Evolutionary conservation across 2,888 invertebrate species (phyloP).

Genomic region (Chaitophorus viminalis): DNA sequence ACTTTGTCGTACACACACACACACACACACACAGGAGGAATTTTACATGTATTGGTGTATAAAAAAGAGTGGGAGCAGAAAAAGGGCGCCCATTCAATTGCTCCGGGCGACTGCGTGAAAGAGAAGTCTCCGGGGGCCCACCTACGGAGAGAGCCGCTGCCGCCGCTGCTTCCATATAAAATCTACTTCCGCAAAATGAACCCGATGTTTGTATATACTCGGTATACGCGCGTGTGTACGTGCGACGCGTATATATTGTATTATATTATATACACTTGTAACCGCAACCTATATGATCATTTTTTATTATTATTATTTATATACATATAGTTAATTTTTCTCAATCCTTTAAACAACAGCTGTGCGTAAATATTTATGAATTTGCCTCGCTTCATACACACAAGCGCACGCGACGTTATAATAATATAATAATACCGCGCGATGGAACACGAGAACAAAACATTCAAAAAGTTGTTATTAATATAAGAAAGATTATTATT

Average conservation of each 20-base stretch:
- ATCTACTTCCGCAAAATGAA: slow-evolving; percentile 23
- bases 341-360: too few species aligned
- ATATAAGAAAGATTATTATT: too few species aligned
- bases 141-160: slow-evolving; percentile 33
- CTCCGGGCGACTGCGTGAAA: slow-evolving; percentile 34
- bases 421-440: not conserved
- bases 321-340: not conserved
- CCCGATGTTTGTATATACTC: not conserved
- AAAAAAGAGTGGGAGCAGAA: not conserved
- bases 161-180: not conserved
- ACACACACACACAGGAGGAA: not conserved
- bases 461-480: too few species aligned
- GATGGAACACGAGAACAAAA: not conserved
- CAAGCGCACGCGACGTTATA: not conserved
- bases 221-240: not conserved
- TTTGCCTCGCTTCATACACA: not conserved
- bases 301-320: not conserved
- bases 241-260: too few species aligned
- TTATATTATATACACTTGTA: too few species aligned
- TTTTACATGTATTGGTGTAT: not conserved
- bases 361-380: not conserved
- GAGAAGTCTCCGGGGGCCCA: slow-evolving; percentile 49
- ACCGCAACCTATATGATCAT: too few species aligned
- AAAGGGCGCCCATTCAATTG: slow-evolving; percentile 32
- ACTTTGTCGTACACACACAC: not conserved